These are phyloP conservation scores for Bovichtus diacanthus DNA, from an alignment of 2,797 vertebrate species.

Conservation along the genomic window DNA sequence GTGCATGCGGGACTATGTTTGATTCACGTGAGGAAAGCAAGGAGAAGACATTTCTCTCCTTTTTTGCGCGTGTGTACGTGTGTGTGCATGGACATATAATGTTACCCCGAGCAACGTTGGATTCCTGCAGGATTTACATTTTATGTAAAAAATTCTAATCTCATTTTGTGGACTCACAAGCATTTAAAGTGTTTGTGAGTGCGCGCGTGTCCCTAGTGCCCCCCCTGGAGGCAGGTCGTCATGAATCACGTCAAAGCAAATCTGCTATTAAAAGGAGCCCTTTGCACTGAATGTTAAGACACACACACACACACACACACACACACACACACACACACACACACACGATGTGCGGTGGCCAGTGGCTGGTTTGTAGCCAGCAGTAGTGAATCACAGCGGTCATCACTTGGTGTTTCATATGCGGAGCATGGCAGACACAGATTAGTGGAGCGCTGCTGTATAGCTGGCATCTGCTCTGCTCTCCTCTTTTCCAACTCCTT, in stretches of 20 bases:
- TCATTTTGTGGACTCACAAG: constrained; percentile 37
- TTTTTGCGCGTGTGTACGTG: neutral
- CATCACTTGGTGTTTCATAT: constrained; percentile 77
- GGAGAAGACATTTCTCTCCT: constrained; percentile 21
- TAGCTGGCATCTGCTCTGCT: constrained; percentile 52
- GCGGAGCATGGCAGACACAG: constrained; percentile 74
- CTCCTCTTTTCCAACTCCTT: constrained; percentile 11
- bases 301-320: constrained; percentile 22
- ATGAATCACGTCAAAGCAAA: constrained; percentile 73
- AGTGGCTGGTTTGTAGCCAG: constrained; percentile 63
- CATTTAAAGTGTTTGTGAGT: constrained; percentile 44
- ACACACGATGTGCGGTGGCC: constrained; percentile 12
- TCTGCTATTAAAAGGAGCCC: constrained; percentile 64
- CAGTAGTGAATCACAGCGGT: constrained; percentile 75
- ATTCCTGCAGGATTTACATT: constrained; percentile 47
- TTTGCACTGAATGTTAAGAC: constrained; percentile 42
- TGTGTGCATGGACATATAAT: neutral
- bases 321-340: constrained; percentile 13
- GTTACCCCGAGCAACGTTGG: neutral
- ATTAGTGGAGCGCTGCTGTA: constrained; percentile 60
- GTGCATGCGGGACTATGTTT: constrained; percentile 25
- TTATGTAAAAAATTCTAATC: constrained; percentile 50
- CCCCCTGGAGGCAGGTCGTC: constrained; percentile 62
- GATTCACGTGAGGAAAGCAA: neutral
- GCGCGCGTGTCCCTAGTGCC: constrained; percentile 40